Conservation (phyloP, 2,113 vertebrate genomes). For the Anoura caudifer region DNA sequence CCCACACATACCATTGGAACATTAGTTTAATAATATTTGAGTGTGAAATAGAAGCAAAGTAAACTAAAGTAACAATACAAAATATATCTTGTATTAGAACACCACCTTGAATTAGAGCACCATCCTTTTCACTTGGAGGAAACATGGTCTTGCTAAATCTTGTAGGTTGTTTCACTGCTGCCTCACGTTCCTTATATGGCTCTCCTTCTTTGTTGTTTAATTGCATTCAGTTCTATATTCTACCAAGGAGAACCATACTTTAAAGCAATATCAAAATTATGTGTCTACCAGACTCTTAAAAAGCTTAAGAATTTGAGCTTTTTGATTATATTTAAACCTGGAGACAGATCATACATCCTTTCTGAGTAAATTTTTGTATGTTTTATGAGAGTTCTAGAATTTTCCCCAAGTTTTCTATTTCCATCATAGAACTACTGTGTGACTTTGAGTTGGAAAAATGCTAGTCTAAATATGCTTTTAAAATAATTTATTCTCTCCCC, state of each 20-base stretch:
- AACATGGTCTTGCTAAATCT: neutral
- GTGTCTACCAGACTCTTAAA: neutral
- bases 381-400: neutral
- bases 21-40: neutral
- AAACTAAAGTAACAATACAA: neutral
- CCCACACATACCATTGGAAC: neutral
- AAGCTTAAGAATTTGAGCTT: neutral
- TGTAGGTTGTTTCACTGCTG: neutral
- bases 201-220: neutral
- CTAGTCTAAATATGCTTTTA: neutral
- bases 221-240: neutral
- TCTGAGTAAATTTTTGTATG: neutral
- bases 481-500: constrained; percentile 65
- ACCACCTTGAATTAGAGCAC: neutral
- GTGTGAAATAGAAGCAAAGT: neutral
- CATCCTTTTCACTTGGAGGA: neutral
- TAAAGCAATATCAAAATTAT: neutral
- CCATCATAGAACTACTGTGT: neutral
- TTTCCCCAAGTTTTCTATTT: neutral
- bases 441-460: neutral
- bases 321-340: neutral
- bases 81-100: neutral
- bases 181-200: neutral
- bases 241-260: neutral
- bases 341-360: neutral